Evolutionary conservation across 2,797 vertebrate species (phyloP), one percentile per base, ranked within the genome.

Genomic region (Crypturellus tataupa): DNA sequence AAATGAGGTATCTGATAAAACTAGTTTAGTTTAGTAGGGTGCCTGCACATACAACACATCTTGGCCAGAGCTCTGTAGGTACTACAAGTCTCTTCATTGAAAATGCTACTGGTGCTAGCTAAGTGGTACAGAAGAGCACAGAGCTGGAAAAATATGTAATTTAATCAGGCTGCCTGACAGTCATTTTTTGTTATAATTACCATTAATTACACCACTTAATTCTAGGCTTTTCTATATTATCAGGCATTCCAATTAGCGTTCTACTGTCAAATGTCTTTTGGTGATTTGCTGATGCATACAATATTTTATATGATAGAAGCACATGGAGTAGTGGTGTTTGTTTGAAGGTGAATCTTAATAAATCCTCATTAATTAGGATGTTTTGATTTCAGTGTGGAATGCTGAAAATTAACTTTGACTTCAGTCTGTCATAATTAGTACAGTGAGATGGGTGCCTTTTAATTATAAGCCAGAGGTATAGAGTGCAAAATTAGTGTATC

Each of bases 141-240:
- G 67, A 73, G 31, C 59, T 93, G 49, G 35, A 51, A 67, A 13
- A 40, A 27, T 60, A 37, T 70, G 71, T 58, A 25, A 73, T 92
- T 86, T 88, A 91, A 33, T 11, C 29, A 77, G 42, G 19, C 55
- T 86, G n/a, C 29, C n/a, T 70, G 51, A 10, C 31, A 42, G 39
- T 84, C 35, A 10, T 1, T 47, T 83, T 56, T 87, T 83, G 51
- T 67, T 76, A 47, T 67, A 85, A 18, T 65, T 33, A 9, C n/a
- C 27, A 35, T 69, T 87, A 58, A 25, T 85, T 51, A 59, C 3
- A 40, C 29, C n/a, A 67, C 59, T 93, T 84, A 86, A 84, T 92
- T 92, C 76, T 86, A 84, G 47, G 46, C 87, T 93, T 79, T 51
- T 47, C 33, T 68, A 25, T 93, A 6, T 93, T 92, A 39, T 44